Base-by-base conservation (phyloP, 92 coral and sea anemone species). In the Zoanthus solanderi region DNA sequence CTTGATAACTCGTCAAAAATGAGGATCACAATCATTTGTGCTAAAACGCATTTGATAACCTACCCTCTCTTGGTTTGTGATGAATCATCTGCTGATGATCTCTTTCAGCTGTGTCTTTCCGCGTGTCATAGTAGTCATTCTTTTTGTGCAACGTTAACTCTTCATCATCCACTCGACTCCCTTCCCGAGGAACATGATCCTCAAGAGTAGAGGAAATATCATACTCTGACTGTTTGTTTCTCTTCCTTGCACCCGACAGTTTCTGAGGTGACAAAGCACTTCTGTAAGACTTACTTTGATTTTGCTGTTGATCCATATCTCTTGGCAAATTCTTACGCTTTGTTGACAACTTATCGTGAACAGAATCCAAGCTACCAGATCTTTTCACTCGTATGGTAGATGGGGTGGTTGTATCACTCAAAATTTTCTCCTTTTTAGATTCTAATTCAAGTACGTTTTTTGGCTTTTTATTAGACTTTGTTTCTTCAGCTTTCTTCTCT, bases 201-300 rank as follows among this genome's bases (percentile, higher is more conserved):
- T 94, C 94, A 88, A 94, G 86, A 14, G 84, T 92, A 7, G 88
- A 78, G 44, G 92, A 88, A 29, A 83, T 69, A 52, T 90, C 95
- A 29, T 87, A 71, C 42, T 87, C 72, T 10, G 76, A 78, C 65
- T 87, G 57, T 30, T 75, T 48, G 75, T 65, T 78, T n/a, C 75
- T 46, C 44, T 75, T 89, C 77, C 78, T 93, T n/a, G 91, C 88
- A 67, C 94, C 89, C 2, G 69, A 54, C 32, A 90, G 93, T 52
- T 94, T 84, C 74, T 94, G n/a, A 32, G 84, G 95, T 13, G 95
- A 66, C 48, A 45, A 81, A 45, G 32, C 74, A 48, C 65, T 67
- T 50, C 47, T 63, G 46, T 65, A 67, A 9, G 76, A 23, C 18
- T 54, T 58, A 23, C 53, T 66, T 31, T 65, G 61, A 9, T 68